Evolutionary conservation across 2,888 invertebrate species (phyloP).

Genomic region (Aphodius sticticus): DNA sequence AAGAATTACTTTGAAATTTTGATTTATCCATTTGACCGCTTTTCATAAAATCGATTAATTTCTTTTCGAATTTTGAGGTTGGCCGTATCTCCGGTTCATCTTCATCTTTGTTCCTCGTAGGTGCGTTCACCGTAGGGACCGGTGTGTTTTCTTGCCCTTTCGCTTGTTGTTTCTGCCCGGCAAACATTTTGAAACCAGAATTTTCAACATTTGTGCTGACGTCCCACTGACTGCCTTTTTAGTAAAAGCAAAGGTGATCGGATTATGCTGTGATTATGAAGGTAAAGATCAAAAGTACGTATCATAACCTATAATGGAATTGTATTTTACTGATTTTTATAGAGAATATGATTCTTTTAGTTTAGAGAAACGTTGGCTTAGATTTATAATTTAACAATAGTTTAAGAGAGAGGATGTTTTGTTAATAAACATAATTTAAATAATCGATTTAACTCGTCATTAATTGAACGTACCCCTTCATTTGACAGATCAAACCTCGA

Average conservation of each 20-base stretch:
- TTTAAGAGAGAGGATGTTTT: too few species aligned
- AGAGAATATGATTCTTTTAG: not conserved
- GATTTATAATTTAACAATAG: not conserved
- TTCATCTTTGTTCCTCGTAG: not conserved
- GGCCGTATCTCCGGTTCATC: conserved; percentile 23
- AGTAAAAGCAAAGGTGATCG: conserved; percentile 28
- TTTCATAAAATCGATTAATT: conserved; percentile 29
- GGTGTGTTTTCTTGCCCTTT: conserved; percentile 25
- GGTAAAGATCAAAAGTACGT: conserved; percentile 70
- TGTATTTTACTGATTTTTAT: not conserved
- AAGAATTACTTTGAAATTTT: conserved; percentile 32
- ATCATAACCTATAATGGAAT: not conserved
- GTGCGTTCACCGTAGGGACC: not conserved
- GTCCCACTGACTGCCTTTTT: not conserved
- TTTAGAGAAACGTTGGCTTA: not conserved
- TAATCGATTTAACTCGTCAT: too few species aligned
- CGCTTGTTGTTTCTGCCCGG: not conserved
- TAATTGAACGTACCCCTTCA: too few species aligned
- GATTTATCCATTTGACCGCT: conserved; percentile 30
- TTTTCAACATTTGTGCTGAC: conserved; percentile 5
- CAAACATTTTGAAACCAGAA: not conserved
- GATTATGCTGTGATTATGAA: conserved; percentile 68
- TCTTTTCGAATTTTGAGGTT: conserved; percentile 35
- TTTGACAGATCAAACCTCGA: too few species aligned
- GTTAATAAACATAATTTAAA: too few species aligned